Evolutionary conservation across 2,888 invertebrate genomes (phyloP), one percentile per base, ranked within the genome.

Genomic region (Xestoiulus laeticollis): DNA sequence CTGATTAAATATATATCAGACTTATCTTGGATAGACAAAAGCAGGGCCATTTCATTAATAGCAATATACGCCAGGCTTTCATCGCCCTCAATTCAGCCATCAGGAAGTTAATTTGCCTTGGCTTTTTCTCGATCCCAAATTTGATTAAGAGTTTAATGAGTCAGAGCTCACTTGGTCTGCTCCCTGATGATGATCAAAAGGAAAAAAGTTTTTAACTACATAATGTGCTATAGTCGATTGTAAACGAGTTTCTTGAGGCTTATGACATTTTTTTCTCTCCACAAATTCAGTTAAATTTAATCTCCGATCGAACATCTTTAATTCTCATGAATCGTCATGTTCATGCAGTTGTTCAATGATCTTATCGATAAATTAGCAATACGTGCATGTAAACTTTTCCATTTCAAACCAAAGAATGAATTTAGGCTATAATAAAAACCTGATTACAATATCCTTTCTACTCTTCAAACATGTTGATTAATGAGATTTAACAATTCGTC

Each of bases 61-160:
- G 59, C 59, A 59, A 59, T 3, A n/a, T n/a, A 59, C 59, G 59
- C 19, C 48, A 48, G 48, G 48, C 48, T 0, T 48, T 48, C 48
- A 48, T n/a, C 59, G 59, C 5, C 59, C 59, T 59, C 59, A n/a
- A 59, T 59, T 59, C 59, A 59, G 59, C 59, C 1, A 19, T 59
- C 59, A 59, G 59, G 59, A 59, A 59, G 59, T 59, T 48, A 48
- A 48, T 48, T 48, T 48, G 48, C 48, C 48, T 48, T 48, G 19
- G 48, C 59, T 59, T 59, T 59, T 19, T n/a, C n/a, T n/a, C 59
- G 19, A 48, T 16, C 19, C 59, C n/a, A 59, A 59, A 59, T 59
- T 59, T 59, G 59, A 59, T 59, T 59, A 59, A 59, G 59, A 59
- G 59, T n/a, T n/a, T 59, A n/a, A 59, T n/a, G 59, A 59, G 59